These are phyloP conservation scores for Poecilia velifera DNA, from an alignment of 2,797 vertebrate genomes.

Conservation along the genomic window DNA sequence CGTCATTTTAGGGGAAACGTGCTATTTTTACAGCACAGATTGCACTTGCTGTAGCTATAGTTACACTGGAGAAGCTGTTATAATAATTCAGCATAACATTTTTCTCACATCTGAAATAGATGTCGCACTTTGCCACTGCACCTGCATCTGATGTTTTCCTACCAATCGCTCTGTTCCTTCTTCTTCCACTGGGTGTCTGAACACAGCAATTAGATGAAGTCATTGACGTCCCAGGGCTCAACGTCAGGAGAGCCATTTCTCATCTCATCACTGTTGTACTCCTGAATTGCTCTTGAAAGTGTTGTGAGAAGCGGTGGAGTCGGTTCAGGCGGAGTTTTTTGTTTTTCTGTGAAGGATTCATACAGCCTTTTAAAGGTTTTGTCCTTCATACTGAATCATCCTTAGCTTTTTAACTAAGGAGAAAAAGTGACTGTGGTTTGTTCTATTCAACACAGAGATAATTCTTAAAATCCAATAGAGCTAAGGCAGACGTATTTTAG, in stretches of 20 bases:
- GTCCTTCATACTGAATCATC: neutral
- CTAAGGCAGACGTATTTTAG: constrained; percentile 12
- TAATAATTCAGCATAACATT: constrained; percentile 9
- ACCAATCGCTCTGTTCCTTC: constrained; percentile 44
- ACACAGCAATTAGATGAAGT: constrained; percentile 75
- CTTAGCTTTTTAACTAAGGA: neutral
- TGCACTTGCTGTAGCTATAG: constrained; percentile 8
- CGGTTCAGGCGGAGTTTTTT: constrained; percentile 22
- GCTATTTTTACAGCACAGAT: neutral
- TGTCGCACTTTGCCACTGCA: constrained; percentile 43
- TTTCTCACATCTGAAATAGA: constrained; percentile 20
- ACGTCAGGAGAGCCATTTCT: constrained; percentile 62
- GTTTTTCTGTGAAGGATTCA: constrained; percentile 20
- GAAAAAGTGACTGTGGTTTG: constrained; percentile 6
- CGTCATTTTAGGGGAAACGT: constrained; percentile 11
- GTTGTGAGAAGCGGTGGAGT: constrained; percentile 30
- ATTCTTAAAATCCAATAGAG: constrained; percentile 27
- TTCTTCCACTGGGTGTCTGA: constrained; percentile 66
- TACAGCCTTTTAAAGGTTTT: constrained; percentile 26
- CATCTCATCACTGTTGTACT: constrained; percentile 73
- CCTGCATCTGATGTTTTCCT: constrained; percentile 59
- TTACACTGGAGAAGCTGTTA: constrained; percentile 4
- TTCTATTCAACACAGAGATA: constrained; percentile 14
- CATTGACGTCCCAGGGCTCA: constrained; percentile 72
- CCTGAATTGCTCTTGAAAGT: constrained; percentile 61